Evolutionary conservation across 2,888 invertebrate species (phyloP), one percentile per base, ranked within the genome.

Genomic region (Leptopilina drosophilae): DNA sequence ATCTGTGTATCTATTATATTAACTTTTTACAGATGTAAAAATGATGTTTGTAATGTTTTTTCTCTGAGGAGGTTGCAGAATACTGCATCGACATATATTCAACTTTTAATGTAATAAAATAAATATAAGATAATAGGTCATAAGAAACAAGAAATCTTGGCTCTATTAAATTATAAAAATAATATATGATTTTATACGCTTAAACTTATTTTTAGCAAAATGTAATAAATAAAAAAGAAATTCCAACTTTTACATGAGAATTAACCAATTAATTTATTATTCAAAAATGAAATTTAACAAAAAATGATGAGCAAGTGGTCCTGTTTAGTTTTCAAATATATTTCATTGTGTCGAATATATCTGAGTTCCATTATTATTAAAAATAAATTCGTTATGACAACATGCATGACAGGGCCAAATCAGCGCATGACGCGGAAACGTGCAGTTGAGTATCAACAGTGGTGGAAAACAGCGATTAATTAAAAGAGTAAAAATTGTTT

Each of bases 401-500:
- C n/a, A 56, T 33, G 73, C 73, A 56, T 73, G 73, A 73, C 73
- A 73, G 73, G 73, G 9, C 56, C 15, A 73, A 73, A 73, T 73
- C 53, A 73, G 56, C 56, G 73, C 73, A 73, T 73, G 33, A 81
- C 75, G 81, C 81, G 79, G 49, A 78, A 81, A 75, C 82, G 81
- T 80, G 81, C 78, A 84, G 84, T 73, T 53, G 56, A 73, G 26
- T 81, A 79, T 75, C 81, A 77, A 82, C 80, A 80, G 82, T 80
- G 64, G 85, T 84, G 84, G 85, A 83, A 84, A 87, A 84, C 86
- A 88, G 85, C 88, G 89, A 91, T 91, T 91, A 91, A 91, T 91
- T 91, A 90, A 91, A 91, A 90, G 90, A 90, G 89, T 89, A 90
- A 91, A 91, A 91, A 90, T 90, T 90, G 91, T 91, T 91, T 91